Percentiles rank a stretch among this genome's conserved stretches.
These are phyloP conservation scores for Ageneiosus marmoratus DNA, from an alignment of 2,113 vertebrate species.

Conservation along the genomic window DNA sequence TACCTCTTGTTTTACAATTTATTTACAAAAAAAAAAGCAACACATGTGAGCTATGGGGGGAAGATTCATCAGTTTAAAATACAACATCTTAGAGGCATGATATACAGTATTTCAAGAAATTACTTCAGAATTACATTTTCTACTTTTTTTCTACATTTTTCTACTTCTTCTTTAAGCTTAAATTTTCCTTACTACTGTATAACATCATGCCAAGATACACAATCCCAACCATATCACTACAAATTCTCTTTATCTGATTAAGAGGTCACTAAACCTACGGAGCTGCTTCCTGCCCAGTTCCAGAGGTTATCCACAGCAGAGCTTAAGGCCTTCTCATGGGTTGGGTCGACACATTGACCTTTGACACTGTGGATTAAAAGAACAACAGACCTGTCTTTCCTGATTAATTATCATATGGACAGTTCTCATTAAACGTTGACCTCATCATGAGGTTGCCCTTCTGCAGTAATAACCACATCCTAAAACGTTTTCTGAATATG, in stretches of 20 bases:
- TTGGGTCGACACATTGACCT: slow-evolving; percentile 30
- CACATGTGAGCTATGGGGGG: background rate
- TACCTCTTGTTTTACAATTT: no score
- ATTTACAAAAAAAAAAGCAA: background rate
- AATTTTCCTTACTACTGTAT: background rate
- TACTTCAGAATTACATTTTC: background rate
- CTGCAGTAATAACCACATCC: background rate
- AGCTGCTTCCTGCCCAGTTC: background rate
- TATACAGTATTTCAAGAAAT: background rate
- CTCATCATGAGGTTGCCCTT: background rate
- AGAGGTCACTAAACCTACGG: background rate
- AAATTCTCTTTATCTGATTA: background rate
- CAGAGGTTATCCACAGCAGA: background rate
- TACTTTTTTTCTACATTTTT: background rate
- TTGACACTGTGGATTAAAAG: slow-evolving; percentile 3
- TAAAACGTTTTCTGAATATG: background rate
- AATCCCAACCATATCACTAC: background rate
- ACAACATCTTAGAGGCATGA: background rate
- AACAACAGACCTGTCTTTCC: background rate
- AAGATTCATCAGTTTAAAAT: background rate
- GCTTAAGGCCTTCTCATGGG: background rate
- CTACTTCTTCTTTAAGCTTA: background rate
- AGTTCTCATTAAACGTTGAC: background rate
- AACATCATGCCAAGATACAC: background rate
- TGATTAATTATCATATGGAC: background rate